Conservation (phyloP, 2,113 vertebrate species). For the Thamnaconus septentrionalis region DNA sequence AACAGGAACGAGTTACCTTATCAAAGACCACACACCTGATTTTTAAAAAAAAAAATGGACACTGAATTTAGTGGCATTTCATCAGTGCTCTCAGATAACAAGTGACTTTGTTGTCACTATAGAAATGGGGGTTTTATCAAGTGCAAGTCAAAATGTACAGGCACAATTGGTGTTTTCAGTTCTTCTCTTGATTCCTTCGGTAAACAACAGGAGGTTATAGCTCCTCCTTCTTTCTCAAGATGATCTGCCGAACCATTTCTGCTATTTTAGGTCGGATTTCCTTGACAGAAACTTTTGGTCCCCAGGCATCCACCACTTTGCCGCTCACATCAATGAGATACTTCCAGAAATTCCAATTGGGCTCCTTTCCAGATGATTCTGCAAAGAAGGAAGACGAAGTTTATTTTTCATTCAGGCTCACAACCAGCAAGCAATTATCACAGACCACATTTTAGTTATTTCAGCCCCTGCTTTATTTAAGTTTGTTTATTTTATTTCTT, state of each 20-base stretch:
- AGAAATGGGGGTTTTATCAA: not conserved
- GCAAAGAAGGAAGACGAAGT: constrained; percentile 11
- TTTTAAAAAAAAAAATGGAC: not conserved
- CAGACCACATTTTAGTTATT: too few relatives aligned
- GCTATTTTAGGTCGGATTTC: constrained; percentile 85
- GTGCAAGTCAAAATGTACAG: not conserved
- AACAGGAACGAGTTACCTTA: too few relatives aligned
- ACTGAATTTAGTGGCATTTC: constrained; percentile 7
- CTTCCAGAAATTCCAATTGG: constrained; percentile 99
- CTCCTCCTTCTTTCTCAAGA: constrained; percentile 90
- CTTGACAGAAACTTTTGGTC: constrained; percentile 83
- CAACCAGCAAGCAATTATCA: too few relatives aligned
- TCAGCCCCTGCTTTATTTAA: too few relatives aligned
- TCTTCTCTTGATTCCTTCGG: not conserved
- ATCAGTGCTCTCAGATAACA: constrained; percentile 37
- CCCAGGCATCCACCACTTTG: constrained; percentile 88
- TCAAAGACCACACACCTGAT: not conserved
- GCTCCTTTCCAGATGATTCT: constrained; percentile 89
- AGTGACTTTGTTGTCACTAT: not conserved
- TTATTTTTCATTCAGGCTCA: not conserved
- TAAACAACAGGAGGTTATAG: constrained; percentile 66
- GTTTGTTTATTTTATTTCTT: too few relatives aligned
- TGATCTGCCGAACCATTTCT: constrained; percentile 89
- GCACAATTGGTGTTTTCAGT: not conserved
- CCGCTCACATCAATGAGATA: constrained; percentile 88